These are phyloP conservation scores for Lasioglossum morio DNA, from an alignment of 2,888 invertebrate genomes.

Conservation along the genomic window DNA sequence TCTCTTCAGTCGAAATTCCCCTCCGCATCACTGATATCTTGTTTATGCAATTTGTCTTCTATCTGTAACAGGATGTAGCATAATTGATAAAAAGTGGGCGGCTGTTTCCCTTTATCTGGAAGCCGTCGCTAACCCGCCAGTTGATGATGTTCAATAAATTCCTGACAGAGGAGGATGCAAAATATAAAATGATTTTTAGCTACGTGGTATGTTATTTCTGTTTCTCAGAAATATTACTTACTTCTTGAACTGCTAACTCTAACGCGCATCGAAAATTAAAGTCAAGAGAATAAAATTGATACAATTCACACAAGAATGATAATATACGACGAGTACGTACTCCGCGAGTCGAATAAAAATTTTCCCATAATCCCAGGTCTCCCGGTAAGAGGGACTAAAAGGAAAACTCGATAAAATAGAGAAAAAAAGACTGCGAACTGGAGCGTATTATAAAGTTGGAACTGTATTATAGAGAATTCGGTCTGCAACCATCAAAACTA, in stretches of 20 bases:
- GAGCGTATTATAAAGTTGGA: slow-evolving; percentile 4
- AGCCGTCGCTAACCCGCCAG: neutral
- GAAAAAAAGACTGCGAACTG: neutral
- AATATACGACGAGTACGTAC: neutral
- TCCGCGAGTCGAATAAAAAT: neutral
- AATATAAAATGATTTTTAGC: neutral
- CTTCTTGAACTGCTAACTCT: no score
- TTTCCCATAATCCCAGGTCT: neutral
- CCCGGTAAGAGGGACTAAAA: neutral
- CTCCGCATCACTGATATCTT: neutral
- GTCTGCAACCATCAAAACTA: neutral
- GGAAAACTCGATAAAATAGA: neutral
- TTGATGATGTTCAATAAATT: neutral
- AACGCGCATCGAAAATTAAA: neutral
- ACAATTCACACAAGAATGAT: neutral
- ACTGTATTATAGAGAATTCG: neutral
- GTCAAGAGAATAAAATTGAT: neutral
- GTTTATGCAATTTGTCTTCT: neutral
- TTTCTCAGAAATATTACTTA: no score
- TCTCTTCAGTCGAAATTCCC: neutral
- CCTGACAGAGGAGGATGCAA: neutral
- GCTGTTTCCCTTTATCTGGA: neutral
- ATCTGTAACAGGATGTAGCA: neutral
- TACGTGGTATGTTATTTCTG: neutral
- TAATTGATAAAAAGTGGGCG: neutral